Base-by-base conservation (phyloP, 1,140 invertebrate genomes). In the Ips typographus region DNA sequence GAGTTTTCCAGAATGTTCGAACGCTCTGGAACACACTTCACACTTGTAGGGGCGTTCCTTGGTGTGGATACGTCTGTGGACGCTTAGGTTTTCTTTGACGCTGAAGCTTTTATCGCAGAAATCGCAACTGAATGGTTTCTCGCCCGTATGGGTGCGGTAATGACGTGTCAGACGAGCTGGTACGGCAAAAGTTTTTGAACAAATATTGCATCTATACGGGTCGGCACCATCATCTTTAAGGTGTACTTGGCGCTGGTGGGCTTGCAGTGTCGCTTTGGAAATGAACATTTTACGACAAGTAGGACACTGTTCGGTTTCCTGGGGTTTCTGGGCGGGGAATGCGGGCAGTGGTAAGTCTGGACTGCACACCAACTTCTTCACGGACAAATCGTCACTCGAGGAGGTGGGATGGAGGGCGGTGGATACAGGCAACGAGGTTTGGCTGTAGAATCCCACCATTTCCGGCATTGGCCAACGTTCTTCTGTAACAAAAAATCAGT, bases 51-150 rank as follows among this genome's bases (percentile, higher is more conserved):
- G 91, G 0, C 90, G 85, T 80, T 93, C 91, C 79, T 95, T 95
- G 40, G 94, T 95, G 79, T 96, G 94, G 61, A 95, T 95, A 47
- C 94, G 85, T n/a, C 93, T 85, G 78, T 96, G 94, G 1, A 95
- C 94, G 80, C 93, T 94, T 52, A 95, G 83, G 80, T 95, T 95
- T 79, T 95, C 93, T 79, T 95, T 96, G 1, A 95, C 93, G 71
- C 93, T 94, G 78, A 95, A 95, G 71, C 91, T 90, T 78, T 95
- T 95, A 77, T 89, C 90, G 82, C 95, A 97, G 78, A 92, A 95
- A 76, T 97, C 94, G 80, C 95, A 97, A 75, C 93, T 88, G 67
- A 80, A 80, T 3, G 79, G 79, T 70, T 80, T 80, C 65, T 80
- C 78, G 1, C 95, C 94, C 0, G 93, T 95, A 77, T 95, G 94